These are phyloP conservation scores for Acanthornis magna DNA, from an alignment of 2,797 vertebrate species.

Conservation along the genomic window DNA sequence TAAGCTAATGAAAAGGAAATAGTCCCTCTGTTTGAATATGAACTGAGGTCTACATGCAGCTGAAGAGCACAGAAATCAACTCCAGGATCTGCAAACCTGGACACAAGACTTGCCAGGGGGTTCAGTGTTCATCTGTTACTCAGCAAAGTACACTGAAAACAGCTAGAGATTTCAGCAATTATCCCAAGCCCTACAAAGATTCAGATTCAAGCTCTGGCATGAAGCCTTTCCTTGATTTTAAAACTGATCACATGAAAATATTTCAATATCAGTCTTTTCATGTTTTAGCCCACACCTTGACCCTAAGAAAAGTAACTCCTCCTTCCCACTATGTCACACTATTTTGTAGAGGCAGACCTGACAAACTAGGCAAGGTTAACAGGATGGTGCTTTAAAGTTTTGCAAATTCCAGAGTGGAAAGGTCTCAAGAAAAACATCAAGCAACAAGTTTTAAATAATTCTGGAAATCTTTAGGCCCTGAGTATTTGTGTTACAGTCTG, in stretches of 20 bases:
- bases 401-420: background rate
- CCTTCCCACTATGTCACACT: background rate
- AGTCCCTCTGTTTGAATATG: background rate
- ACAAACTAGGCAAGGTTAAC: background rate
- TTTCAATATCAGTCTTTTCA: background rate
- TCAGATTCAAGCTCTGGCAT: background rate
- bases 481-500: background rate
- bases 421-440: background rate
- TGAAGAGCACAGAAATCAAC: background rate
- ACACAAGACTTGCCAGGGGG: background rate
- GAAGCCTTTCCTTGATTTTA: background rate
- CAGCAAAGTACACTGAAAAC: background rate
- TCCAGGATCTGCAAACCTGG: background rate
- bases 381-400: background rate
- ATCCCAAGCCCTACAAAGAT: background rate
- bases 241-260: background rate
- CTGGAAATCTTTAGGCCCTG: background rate
- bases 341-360: background rate
- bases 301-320: background rate
- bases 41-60: background rate
- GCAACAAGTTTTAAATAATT: background rate
- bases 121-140: background rate
- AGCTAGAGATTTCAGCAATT: background rate
- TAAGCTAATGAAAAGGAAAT: slow-evolving; percentile 19
- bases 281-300: background rate